Conservation (phyloP, 2,888 invertebrate species). For the Lordiphosa fenestrarum region DNA sequence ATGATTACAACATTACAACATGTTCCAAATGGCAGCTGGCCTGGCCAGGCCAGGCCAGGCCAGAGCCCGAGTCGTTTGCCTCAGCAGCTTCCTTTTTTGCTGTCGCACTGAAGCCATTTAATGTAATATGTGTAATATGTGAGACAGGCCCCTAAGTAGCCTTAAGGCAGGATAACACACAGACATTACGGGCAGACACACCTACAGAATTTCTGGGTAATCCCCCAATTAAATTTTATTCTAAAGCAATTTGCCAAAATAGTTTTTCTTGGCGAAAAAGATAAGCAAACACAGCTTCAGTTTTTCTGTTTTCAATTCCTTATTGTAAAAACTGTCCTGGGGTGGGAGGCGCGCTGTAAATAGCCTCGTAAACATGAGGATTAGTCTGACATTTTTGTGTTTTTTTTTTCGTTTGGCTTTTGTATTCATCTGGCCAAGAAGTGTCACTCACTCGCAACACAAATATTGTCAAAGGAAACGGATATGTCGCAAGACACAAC, state of each 20-base stretch:
- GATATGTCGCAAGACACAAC: conserved; percentile 71
- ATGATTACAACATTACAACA: conserved; percentile 56
- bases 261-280: conserved; percentile 59
- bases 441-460: conserved; percentile 60
- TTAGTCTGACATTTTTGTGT: conserved; percentile 54
- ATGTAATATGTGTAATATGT: conserved; percentile 73
- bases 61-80: conserved; percentile 5
- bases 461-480: conserved; percentile 72
- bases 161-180: conserved; percentile 60
- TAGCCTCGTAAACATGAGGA: conserved; percentile 75
- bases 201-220: conserved; percentile 45
- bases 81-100: conserved; percentile 11
- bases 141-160: conserved; percentile 75
- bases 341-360: conserved; percentile 62
- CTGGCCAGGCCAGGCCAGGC: conserved; percentile 15
- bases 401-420: conserved; percentile 47
- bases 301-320: conserved; percentile 41
- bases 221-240: conserved; percentile 77
- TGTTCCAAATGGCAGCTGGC: conserved; percentile 59
- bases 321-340: conserved; percentile 65
- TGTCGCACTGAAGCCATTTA: conserved; percentile 47
- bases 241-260: conserved; percentile 75
- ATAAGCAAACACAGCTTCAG: conserved; percentile 57
- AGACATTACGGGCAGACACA: conserved; percentile 12
- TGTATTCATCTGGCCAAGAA: conserved; percentile 62